Base-by-base conservation (phyloP, 2,113 vertebrate genomes). In the Paedocypris sp. region DNA sequence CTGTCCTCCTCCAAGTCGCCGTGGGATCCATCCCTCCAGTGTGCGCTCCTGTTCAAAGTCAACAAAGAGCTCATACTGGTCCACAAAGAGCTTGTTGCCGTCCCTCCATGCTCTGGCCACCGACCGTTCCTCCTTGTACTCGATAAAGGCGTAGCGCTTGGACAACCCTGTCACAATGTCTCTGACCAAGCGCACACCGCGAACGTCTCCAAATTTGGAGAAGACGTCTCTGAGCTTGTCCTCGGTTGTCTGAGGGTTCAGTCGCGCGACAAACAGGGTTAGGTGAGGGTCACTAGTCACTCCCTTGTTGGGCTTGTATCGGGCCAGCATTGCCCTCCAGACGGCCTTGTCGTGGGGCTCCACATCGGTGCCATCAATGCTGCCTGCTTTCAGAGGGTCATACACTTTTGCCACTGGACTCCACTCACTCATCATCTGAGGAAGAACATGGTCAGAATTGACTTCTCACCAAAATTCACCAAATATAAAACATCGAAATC, bases 151-250 rank as follows among this genome's bases (percentile, higher is more conserved):
- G 0, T 99, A 99, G 28, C 91, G 81, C 73, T 93, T 98, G 7
- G 95, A 98, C 65, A 91, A 90, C 0, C 95, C 93, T 0, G 93
- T 97, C 6, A 99, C 88, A n/a, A 91, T 69, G 65, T 99, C 95
- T 38, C 89, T 82, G 20, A 97, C 90, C 64, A 99, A 80, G n/a
- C 92, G 84, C 9, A 97, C 72, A 54, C 84, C 79, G 42, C 85
- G 80, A 41, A 98, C 87, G 54, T 93, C 92, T 23, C 95, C 95
- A 0, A 91, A 98, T 5, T 91, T 87, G 26, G 92, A 93, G 60
- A 99, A 99, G 0, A 88, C 83, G 5, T 90, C 84, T 53, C 75
- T 83, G 11, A 98, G 22, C 63, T 91, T 95, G 1, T 96, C 91
- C 39, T 98, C 94, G 0, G 88, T 86, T 1, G 95, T 98, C 66